Evolutionary conservation across 53 echinoderm and acorn worm genomes (phyloP).

Genomic region (Echinarachnius parma): DNA sequence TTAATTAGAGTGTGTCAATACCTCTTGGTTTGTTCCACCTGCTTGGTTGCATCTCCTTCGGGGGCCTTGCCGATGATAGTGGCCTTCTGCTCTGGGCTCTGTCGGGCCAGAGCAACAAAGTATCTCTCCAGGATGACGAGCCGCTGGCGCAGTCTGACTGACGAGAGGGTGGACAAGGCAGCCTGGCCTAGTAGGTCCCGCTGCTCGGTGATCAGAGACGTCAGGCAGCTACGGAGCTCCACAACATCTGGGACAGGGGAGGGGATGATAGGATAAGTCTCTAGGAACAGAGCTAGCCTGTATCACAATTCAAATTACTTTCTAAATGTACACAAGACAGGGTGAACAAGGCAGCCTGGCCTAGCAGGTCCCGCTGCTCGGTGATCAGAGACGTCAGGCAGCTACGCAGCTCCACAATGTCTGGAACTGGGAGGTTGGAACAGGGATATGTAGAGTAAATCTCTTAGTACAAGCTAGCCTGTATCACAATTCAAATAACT

Average conservation of each 20-base stretch:
- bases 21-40: constrained; percentile 36
- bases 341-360: constrained; percentile 84
- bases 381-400: constrained; percentile 76
- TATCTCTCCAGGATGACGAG: constrained; percentile 88
- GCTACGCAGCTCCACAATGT: constrained; percentile 59
- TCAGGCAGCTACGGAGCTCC: constrained; percentile 75
- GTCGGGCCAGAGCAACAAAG: constrained; percentile 83
- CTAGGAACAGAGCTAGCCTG: too few species aligned
- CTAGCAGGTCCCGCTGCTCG: constrained; percentile 75
- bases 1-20: too few species aligned
- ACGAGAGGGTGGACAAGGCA: constrained; percentile 87
- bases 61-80: constrained; percentile 59
- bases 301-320: too few species aligned
- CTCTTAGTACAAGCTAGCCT: too few species aligned
- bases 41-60: constrained; percentile 39
- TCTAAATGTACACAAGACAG: constrained; percentile 81
- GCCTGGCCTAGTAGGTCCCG: constrained; percentile 74
- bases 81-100: constrained; percentile 85
- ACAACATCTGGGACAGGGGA: constrained; percentile 32
- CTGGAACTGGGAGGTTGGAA: too few species aligned
- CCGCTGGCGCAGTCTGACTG: constrained; percentile 79
- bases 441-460: too few species aligned
- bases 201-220: constrained; percentile 78
- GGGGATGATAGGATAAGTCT: too few species aligned
- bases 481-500: too few species aligned